Percentiles rank a stretch among this genome's conserved stretches.
Conservation (phyloP, 2,797 vertebrate species). For the Rachycentron canadum region DNA sequence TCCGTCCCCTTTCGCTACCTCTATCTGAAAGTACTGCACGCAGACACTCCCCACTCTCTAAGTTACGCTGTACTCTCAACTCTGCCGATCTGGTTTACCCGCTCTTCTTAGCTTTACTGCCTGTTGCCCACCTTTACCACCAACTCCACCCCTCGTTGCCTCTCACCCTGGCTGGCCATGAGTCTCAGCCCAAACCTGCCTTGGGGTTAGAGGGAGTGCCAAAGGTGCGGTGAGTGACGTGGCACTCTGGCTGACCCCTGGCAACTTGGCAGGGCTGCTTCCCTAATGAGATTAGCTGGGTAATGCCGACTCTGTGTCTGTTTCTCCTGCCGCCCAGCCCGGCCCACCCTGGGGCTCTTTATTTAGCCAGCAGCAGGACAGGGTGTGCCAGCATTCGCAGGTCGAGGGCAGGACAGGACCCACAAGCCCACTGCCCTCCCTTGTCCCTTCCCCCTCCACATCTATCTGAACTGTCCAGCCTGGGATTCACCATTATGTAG, state of each 20-base stretch:
- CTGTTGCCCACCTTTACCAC: constrained; percentile 36
- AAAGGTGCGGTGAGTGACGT: constrained; percentile 88
- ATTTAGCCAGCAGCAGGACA: constrained; percentile 84
- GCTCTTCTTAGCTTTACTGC: constrained; percentile 21
- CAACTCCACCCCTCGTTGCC: constrained; percentile 37
- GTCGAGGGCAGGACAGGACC: constrained; percentile 86
- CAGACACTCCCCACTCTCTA: constrained; percentile 27
- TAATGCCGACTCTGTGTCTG: constrained; percentile 89
- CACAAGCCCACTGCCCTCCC: constrained; percentile 69
- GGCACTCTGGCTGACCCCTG: constrained; percentile 89
- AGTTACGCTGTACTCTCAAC: constrained; percentile 30
- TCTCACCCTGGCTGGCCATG: constrained; percentile 55
- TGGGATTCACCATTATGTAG: constrained; percentile 31
- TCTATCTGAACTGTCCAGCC: constrained; percentile 59
- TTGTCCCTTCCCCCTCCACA: constrained; percentile 19
- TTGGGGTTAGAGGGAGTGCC: constrained; percentile 78
- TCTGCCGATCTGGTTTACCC: constrained; percentile 7
- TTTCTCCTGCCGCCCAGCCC: constrained; percentile 81
- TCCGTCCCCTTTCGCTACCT: constrained; percentile 2
- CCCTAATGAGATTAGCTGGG: constrained; percentile 89
- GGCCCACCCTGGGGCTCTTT: constrained; percentile 84
- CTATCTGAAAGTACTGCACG: constrained; percentile 36
- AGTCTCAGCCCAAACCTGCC: constrained; percentile 73
- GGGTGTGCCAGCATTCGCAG: constrained; percentile 86
- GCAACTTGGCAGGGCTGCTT: constrained; percentile 83